Evolutionary conservation across 2,797 vertebrate genomes (phyloP).

Genomic region (Delichon dasypus): DNA sequence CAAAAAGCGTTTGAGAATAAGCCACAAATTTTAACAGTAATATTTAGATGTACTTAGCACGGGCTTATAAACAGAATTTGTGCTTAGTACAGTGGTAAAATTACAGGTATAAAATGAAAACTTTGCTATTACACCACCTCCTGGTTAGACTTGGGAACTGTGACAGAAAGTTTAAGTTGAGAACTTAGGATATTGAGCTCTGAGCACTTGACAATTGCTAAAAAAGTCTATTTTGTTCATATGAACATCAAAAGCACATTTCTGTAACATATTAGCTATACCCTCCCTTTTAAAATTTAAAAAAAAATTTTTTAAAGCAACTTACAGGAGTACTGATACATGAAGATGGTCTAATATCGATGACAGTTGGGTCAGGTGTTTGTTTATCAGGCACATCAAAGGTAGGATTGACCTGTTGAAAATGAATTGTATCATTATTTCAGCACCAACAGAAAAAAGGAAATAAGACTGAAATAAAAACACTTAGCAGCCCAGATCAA

Average conservation of each 20-base stretch:
- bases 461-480: background rate
- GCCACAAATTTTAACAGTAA: background rate
- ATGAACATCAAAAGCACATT: background rate
- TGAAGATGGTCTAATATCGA: constrained; percentile 74
- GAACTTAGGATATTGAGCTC: background rate
- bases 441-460: background rate
- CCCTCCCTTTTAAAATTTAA: background rate
- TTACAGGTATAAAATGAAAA: background rate
- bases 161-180: background rate
- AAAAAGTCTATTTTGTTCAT: background rate
- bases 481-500: background rate
- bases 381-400: constrained; percentile 80
- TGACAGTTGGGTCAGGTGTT: constrained; percentile 78
- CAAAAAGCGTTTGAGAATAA: background rate
- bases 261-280: background rate
- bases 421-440: background rate
- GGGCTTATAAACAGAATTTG: background rate
- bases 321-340: constrained; percentile 69
- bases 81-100: background rate
- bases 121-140: constrained; percentile 46
- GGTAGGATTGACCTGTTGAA: constrained; percentile 81
- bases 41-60: background rate
- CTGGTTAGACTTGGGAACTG: constrained; percentile 27
- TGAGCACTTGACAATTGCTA: background rate
- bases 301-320: background rate